Percentiles rank a stretch among this genome's conserved stretches.
Conservation (phyloP, 2,888 invertebrate species). For the Thelaira solivaga region DNA sequence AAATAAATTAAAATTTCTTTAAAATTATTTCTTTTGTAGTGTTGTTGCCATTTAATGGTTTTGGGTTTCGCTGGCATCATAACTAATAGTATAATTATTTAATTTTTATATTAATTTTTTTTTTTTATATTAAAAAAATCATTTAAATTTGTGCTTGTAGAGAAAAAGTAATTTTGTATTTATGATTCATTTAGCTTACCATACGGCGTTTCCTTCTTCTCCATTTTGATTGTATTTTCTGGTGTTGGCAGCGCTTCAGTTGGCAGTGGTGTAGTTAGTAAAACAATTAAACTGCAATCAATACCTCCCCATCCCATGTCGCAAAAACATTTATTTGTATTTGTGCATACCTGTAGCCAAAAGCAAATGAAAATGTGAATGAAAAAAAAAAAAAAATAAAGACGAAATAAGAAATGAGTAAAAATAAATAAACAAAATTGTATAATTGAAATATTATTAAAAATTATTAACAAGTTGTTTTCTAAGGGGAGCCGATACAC, state of each 20-base stretch:
- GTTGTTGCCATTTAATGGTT: neutral
- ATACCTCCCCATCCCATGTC: conserved; percentile 90
- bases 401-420: neutral
- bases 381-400: neutral
- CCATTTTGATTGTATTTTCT: conserved; percentile 82
- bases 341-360: conserved; percentile 89
- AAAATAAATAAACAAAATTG: conserved; percentile 33
- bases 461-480: conserved; percentile 31
- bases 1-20: neutral
- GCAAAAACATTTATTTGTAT: conserved; percentile 94
- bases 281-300: conserved; percentile 89
- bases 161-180: conserved; percentile 37
- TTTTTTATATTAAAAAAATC: neutral
- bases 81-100: too few relatives aligned
- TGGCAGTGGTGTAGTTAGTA: conserved; percentile 81
- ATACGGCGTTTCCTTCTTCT: conserved; percentile 94
- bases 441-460: too few relatives aligned
- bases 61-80: conserved; percentile 9
- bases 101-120: conserved; percentile 18
- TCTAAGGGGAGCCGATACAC: conserved; percentile 8
- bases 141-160: conserved; percentile 16
- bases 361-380: neutral
- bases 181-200: conserved; percentile 81
- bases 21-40: conserved; percentile 1
- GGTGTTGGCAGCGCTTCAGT: conserved; percentile 80